Base-by-base conservation (phyloP, 2,797 vertebrate species). In the Falco concolor region DNA sequence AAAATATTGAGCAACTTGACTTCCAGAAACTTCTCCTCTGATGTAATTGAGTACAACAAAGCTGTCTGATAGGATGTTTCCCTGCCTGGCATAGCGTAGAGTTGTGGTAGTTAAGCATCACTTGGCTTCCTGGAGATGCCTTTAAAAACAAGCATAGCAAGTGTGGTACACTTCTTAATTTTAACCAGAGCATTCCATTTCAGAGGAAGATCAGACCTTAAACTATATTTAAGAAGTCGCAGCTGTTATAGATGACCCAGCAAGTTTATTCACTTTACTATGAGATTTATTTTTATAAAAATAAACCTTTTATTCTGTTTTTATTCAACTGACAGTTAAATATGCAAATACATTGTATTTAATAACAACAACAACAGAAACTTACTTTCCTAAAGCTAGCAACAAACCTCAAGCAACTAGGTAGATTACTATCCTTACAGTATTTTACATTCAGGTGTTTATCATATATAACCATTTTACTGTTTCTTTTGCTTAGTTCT, bases 401-500 rank as follows among this genome's bases (percentile, higher is more conserved):
- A 88, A 68, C 22, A 68, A 68, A 28, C 20, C 32, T 45, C 23
- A 50, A 87, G 42, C 49, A 88, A 8, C 22, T 27, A 45, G 59
- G 27, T 75, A 57, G 67, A 57, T 85, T 61, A 21, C 75, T 81
- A 54, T 40, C 36, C 25, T 76, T 14, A 23, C 2, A 40, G 40
- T 40, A 44, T 32, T 91, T 82, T n/a, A 59, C 64, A 14, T 61
- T 50, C 60, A 90, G 77, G 64, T 90, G 74, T 88, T 70, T 72
- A 27, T 82, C 89, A 67, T 86, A 25, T 93, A 44, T 96, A 95
- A 96, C 69, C 38, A 50, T 73, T 84, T 69, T 50, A 8, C 78
- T 89, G 22, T 96, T 96, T 96, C 61, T 95, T 94, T 93, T 82
- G 27, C 74, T 91, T 89, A 99, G 99, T 97, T 99, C 99, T 24